phyloP scores from a whole-genome alignment of 2,888 invertebrate genomes.

The Oligia fasciuncula region DNA sequence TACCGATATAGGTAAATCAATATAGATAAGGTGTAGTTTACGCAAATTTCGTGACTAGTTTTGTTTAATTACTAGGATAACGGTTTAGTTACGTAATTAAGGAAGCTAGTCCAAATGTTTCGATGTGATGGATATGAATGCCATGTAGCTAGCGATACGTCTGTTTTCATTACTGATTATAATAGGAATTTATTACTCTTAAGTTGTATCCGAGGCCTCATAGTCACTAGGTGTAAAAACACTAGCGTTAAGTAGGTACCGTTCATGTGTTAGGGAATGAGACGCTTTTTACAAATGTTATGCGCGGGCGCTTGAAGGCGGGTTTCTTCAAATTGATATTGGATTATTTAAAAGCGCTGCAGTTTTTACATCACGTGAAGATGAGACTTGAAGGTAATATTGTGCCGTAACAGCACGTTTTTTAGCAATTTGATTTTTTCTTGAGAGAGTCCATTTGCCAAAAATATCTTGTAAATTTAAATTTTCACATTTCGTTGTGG shows the following conservation, averaged over 20 bases:
- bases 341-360: slow-evolving; percentile 47
- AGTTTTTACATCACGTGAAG: slow-evolving; percentile 62
- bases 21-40: slow-evolving; percentile 73
- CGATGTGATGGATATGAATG: slow-evolving; percentile 88
- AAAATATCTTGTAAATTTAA: slow-evolving; percentile 77
- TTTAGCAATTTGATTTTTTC: slow-evolving; percentile 52
- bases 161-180: slow-evolving; percentile 71
- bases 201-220: slow-evolving; percentile 64
- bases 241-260: slow-evolving; percentile 64
- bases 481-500: slow-evolving; percentile 83
- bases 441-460: slow-evolving; percentile 72
- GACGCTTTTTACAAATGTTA: slow-evolving; percentile 62
- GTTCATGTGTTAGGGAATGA: slow-evolving; percentile 63
- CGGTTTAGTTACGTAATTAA: slow-evolving; percentile 86
- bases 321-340: slow-evolving; percentile 53
- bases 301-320: slow-evolving; percentile 69
- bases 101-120: slow-evolving; percentile 89
- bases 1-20: slow-evolving; percentile 78
- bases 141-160: slow-evolving; percentile 83
- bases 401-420: slow-evolving; percentile 54
- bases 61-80: slow-evolving; percentile 88
- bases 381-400: slow-evolving; percentile 49
- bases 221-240: slow-evolving; percentile 68
- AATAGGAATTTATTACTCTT: slow-evolving; percentile 66
- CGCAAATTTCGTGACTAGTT: slow-evolving; percentile 85